These are phyloP conservation scores for Micrasema longulum DNA, from an alignment of 1,140 invertebrate genomes.

Conservation along the genomic window DNA sequence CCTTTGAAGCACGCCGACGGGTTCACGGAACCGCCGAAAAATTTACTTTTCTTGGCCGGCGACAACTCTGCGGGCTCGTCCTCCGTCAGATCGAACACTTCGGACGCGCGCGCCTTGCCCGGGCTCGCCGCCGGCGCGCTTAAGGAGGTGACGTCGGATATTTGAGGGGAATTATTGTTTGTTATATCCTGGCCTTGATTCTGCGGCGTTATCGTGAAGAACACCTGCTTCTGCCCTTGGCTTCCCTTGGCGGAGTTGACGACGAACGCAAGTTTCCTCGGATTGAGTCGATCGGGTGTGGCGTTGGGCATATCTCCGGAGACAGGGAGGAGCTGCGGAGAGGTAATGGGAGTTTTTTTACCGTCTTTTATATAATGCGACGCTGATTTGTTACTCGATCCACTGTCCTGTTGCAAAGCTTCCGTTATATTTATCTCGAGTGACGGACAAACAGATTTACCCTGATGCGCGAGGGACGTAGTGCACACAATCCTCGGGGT, in stretches of 20 bases:
- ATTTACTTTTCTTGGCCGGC: no score
- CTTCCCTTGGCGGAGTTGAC: no score
- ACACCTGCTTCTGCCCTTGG: no score
- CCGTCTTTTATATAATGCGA: no score
- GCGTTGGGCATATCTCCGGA: not conserved
- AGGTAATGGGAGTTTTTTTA: no score
- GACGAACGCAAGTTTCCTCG: not conserved
- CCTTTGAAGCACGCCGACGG: no score
- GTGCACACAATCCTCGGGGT: slow-evolving; percentile 11
- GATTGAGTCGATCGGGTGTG: not conserved
- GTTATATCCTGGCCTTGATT: not conserved
- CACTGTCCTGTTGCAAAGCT: not conserved
- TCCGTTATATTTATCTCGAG: not conserved
- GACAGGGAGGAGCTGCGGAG: not conserved
- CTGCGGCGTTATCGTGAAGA: no score
- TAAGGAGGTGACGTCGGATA: not conserved
- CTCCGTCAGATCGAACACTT: slow-evolving; percentile 19
- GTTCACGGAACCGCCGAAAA: no score
- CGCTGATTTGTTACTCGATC: no score
- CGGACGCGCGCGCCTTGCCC: not conserved
- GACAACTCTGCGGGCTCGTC: not conserved
- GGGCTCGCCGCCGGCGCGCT: no score
- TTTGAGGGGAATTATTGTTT: not conserved
- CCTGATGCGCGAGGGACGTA: not conserved
- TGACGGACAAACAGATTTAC: not conserved